phyloP scores from a whole-genome alignment of 2,113 vertebrate species.

The Psilopogon haemacephalus region DNA sequence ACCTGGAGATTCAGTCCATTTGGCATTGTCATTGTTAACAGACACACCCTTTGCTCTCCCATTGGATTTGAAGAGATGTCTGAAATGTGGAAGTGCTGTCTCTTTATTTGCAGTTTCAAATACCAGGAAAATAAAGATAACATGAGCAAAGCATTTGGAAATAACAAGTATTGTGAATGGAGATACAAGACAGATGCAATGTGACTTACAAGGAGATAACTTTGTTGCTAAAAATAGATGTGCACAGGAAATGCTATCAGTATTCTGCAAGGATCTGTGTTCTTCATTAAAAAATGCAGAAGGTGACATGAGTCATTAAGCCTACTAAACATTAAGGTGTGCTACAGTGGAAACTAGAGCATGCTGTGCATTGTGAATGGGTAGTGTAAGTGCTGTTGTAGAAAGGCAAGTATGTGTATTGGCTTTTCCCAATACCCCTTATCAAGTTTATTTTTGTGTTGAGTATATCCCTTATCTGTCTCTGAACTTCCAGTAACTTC shows the following conservation, averaged over 20 bases:
- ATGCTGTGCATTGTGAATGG: fast-evolving
- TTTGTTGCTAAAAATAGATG: background rate
- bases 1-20: background rate
- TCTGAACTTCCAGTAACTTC: background rate
- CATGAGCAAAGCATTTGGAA: background rate
- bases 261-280: background rate
- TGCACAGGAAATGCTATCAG: background rate
- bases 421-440: background rate
- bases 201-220: background rate
- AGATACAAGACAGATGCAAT: background rate
- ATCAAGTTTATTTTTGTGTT: background rate
- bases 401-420: background rate
- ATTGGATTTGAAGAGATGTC: background rate
- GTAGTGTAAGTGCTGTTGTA: background rate
- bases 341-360: background rate
- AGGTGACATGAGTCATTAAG: background rate
- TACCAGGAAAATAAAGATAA: background rate
- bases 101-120: background rate
- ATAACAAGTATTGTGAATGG: background rate
- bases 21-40: background rate
- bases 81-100: background rate
- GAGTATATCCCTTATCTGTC: background rate
- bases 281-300: background rate
- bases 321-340: background rate
- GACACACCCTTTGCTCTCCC: background rate